phyloP scores from a whole-genome alignment of 2,797 vertebrate species.

The Molossus molossus region DNA sequence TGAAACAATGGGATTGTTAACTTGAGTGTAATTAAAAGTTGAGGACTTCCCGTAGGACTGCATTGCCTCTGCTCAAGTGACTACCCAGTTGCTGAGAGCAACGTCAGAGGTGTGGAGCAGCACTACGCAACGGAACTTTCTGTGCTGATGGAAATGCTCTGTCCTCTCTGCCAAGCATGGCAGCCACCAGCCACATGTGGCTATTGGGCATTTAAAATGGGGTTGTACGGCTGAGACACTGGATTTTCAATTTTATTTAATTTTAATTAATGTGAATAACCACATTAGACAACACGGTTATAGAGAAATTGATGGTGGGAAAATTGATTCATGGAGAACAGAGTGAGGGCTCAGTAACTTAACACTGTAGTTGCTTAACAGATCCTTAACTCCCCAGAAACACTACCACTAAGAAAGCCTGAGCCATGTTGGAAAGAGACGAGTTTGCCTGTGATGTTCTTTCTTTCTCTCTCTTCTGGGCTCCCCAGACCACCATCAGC shows the following conservation, averaged over 20 bases:
- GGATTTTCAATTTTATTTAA: not conserved
- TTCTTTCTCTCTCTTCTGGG: not conserved
- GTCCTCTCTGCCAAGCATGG: not conserved
- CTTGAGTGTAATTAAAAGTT: constrained; percentile 58
- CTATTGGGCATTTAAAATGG: not conserved
- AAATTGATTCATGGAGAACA: not conserved
- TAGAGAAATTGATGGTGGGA: not conserved
- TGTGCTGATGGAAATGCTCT: not conserved
- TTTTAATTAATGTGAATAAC: not conserved
- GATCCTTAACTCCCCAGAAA: not conserved
- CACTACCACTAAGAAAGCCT: not conserved
- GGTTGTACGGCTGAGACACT: not conserved
- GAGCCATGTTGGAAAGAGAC: not conserved
- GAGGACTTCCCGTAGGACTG: not conserved
- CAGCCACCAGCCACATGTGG: not conserved
- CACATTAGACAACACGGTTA: not conserved
- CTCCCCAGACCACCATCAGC: not conserved
- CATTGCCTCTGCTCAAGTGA: not conserved
- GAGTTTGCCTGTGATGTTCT: not conserved
- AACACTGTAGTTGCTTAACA: not conserved
- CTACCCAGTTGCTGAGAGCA: not conserved
- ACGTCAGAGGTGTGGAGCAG: not conserved
- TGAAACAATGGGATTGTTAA: constrained; percentile 73
- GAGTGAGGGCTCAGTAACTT: not conserved
- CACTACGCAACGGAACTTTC: not conserved